Evolutionary conservation across 2,113 vertebrate species (phyloP).

Genomic region (Equus przewalskii): DNA sequence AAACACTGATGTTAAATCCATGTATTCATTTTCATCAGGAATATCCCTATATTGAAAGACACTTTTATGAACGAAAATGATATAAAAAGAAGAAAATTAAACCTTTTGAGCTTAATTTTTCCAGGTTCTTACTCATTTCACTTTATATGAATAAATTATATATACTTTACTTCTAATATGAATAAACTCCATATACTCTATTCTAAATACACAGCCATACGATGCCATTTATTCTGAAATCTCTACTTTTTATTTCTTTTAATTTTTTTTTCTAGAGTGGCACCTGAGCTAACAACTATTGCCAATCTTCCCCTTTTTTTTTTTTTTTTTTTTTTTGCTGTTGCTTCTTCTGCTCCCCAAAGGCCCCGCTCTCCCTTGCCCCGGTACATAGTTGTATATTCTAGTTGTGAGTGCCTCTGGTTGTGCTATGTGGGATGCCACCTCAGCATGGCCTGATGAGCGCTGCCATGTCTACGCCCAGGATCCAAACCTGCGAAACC

Average conservation of each 20-base stretch:
- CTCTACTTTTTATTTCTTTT: not conserved
- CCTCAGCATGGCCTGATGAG: too few relatives aligned
- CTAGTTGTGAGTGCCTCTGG: too few relatives aligned
- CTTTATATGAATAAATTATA: not conserved
- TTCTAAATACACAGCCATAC: not conserved
- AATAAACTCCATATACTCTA: not conserved
- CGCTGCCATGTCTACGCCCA: too few relatives aligned
- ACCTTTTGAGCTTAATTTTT: not conserved
- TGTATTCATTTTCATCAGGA: not conserved
- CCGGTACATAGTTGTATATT: too few relatives aligned
- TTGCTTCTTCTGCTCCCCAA: too few relatives aligned
- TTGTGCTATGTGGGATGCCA: too few relatives aligned
- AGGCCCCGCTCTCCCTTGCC: too few relatives aligned
- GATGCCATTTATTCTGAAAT: not conserved
- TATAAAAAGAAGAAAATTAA: not conserved
- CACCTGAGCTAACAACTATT: too few relatives aligned
- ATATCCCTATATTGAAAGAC: not conserved
- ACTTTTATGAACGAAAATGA: not conserved
- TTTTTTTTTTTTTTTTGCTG: too few relatives aligned
- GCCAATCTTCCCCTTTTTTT: too few relatives aligned
- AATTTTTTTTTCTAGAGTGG: too few relatives aligned
- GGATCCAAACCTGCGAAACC: too few relatives aligned
- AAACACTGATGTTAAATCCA: not conserved
- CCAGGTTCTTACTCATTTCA: not conserved
- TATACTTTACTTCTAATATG: not conserved